Evolutionary conservation across 2,888 invertebrate genomes (phyloP), one percentile per base, ranked within the genome.

Genomic region (Vesta saturnalis): DNA sequence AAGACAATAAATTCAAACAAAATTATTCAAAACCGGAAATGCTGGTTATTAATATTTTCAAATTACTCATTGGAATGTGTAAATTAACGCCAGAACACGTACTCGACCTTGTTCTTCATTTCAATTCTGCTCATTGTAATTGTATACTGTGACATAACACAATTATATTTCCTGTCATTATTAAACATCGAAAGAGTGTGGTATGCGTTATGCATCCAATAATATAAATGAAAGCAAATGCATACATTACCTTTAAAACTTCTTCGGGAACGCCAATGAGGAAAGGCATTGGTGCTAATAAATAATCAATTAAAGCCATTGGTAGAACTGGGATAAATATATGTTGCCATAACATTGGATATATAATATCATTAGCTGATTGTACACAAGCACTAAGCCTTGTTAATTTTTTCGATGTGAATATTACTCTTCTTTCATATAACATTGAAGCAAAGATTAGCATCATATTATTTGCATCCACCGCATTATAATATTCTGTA

Each of bases 331-430:
- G 98, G 84, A 99, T 97, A 84, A 95, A 99, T 80, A 99, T 95
- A 80, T 98, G 97, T 85, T 99, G 98, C 99, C 99, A 99, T 75
- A 93, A 93, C 97, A 99, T 97, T 0, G 99, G 99, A 85, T 97
- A 98, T 47, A 99, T 90, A 55, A 99, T 91, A 70, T 94, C 91
- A 82, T 96, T 96, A 15, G 97, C 95, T 12, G 97, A 97, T 83
- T 97, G 96, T 21, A 95, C 94, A 79, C 95, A 94, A 0, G 98
- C 95, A 58, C 96, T 96, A 57, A 99, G 86, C 68, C 96, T 88
- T 73, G 95, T 94, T 72, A 98, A 87, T 80, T 94, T 94, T 72
- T 91, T 91, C 0, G 98, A 97, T 6, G 94, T 95, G 77, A 99
- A 93, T 62, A 99, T 91, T 69, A 99, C 94, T 54, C 99, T 88